Evolutionary conservation across 1,140 invertebrate species (phyloP), one percentile per base, ranked within the genome.

Genomic region (Drosophila ohnishii): DNA sequence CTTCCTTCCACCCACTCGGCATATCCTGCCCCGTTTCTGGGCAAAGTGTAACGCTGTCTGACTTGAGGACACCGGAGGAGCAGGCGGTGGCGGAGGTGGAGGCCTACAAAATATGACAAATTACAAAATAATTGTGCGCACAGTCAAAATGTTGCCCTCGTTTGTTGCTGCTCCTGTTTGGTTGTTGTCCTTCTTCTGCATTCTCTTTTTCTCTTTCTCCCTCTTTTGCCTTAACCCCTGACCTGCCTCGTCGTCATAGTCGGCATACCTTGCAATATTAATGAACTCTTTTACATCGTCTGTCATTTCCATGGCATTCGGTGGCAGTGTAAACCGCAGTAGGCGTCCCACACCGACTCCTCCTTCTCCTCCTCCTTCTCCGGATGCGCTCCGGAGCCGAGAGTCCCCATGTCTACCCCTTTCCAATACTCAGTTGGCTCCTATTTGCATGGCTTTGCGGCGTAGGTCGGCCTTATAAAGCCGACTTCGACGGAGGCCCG

Each of bases 281-380:
- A 86, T 86, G 83, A 86, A 87, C 83, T 87, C 83, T 87, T 87
- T 87, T 87, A 87, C 79, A 82, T 87, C 83, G 82, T 86, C 83
- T 86, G 66, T 79, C 83, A 82, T 87, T 87, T 79, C 75, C 83
- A 82, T 66, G 45, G 70, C 59, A 51, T 78, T 83, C 80, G 79
- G 40, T 25, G 75, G 71, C 61, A 48, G 32, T 58, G 72, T 59
- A 60, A 76, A 75, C 73, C 73, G 56, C 73, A 76, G 72, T 50
- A 28, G 42, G 30, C 51, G 37, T 56, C 22, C 48, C 42, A 14
- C 62, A 35, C 14, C 22, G 30, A 11, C 28, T 10, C 28, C 30
- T 30, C 2, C 11, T 10, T n/a, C 19, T 4, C 11, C 47, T 9
- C 51, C 37, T 28, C 25, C 25, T 22, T 22, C 22, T 10, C 30